Evolutionary conservation across 2,888 invertebrate species (phyloP).

Genomic region (Amiota mariae): DNA sequence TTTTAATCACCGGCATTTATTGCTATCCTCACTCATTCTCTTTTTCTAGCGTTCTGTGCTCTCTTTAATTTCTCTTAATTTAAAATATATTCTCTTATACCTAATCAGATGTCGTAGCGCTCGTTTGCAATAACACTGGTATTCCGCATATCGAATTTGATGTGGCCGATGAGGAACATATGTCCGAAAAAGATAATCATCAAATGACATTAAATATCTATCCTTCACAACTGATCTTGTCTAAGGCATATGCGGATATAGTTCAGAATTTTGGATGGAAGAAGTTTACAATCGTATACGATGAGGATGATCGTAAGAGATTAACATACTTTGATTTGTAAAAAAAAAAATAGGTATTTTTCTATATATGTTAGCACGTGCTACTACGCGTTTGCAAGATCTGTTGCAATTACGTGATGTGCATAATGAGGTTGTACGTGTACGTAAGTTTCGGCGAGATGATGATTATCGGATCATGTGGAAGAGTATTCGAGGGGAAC

Average conservation of each 20-base stretch:
- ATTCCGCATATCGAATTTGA: constrained; percentile 79
- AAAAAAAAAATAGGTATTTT: too few species aligned
- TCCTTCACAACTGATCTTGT: constrained; percentile 79
- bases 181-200: constrained; percentile 72
- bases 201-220: constrained; percentile 81
- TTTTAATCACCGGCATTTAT: background rate
- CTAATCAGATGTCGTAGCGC: constrained; percentile 70
- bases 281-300: constrained; percentile 86
- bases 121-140: constrained; percentile 79
- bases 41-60: background rate
- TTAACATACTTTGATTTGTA: background rate
- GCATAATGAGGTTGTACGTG: constrained; percentile 80
- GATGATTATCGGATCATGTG: constrained; percentile 68
- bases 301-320: constrained; percentile 82
- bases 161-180: constrained; percentile 74
- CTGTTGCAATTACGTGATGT: constrained; percentile 82
- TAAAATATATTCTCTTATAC: constrained; percentile 13
- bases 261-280: constrained; percentile 84
- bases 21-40: background rate
- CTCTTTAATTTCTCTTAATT: background rate
- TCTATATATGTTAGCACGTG: constrained; percentile 63
- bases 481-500: constrained; percentile 75
- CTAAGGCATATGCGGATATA: constrained; percentile 83
- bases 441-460: constrained; percentile 77
- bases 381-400: constrained; percentile 84